Conservation (phyloP, 2,113 vertebrate species). For the Proteles cristata region DNA sequence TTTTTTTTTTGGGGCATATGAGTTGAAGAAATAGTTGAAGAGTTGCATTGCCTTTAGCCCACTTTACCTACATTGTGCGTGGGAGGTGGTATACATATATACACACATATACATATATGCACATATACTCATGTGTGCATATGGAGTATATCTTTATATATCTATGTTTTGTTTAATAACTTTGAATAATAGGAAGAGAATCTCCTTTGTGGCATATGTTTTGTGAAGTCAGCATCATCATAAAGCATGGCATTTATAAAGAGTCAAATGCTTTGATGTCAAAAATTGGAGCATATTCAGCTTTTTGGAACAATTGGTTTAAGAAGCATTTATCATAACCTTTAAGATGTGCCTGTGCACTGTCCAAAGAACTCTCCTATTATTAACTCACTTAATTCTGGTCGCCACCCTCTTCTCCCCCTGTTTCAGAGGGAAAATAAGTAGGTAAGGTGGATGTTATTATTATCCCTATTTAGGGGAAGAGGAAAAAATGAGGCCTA, state of each 20-base stretch:
- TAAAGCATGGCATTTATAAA: neutral
- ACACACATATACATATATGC: neutral
- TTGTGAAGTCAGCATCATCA: constrained; percentile 3
- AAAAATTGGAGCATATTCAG: neutral
- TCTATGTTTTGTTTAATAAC: neutral
- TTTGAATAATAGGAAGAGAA: neutral
- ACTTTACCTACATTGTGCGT: neutral
- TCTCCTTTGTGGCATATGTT: neutral
- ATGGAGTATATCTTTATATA: neutral
- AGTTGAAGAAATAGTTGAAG: neutral
- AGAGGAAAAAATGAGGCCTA: neutral
- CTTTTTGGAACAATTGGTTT: neutral
- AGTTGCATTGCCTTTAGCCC: neutral
- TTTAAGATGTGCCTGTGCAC: neutral
- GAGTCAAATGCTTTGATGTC: neutral
- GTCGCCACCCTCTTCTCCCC: neutral
- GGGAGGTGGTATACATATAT: neutral
- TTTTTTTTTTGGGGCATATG: neutral
- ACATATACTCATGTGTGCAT: neutral
- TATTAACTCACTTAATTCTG: neutral
- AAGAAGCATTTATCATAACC: neutral
- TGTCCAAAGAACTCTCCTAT: neutral
- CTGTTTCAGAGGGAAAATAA: neutral
- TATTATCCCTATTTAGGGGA: neutral
- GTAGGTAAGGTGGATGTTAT: neutral